These are phyloP conservation scores for Syrrhaptes paradoxus DNA, from an alignment of 2,113 vertebrate species.

Conservation along the genomic window DNA sequence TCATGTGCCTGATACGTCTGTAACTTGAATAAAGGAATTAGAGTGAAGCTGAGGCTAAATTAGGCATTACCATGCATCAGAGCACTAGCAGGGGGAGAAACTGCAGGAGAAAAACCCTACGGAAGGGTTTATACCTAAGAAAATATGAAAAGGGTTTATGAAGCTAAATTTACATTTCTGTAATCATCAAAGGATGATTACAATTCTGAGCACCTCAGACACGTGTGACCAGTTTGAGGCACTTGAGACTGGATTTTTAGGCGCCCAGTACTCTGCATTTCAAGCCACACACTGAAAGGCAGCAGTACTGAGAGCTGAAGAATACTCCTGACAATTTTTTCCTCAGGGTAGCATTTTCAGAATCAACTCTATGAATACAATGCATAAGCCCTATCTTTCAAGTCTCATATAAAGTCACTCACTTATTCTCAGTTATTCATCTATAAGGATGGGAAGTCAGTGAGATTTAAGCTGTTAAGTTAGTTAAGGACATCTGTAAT, in stretches of 20 bases:
- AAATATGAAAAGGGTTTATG: neutral
- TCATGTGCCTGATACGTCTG: neutral
- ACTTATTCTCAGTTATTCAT: neutral
- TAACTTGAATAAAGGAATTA: conserved; percentile 35
- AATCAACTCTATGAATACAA: neutral
- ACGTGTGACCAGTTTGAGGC: neutral
- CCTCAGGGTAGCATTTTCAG: neutral
- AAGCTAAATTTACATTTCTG: neutral
- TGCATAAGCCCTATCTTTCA: neutral
- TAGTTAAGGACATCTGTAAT: conserved; percentile 33
- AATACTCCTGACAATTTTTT: neutral
- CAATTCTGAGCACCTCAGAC: neutral
- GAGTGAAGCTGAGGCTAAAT: conserved; percentile 41
- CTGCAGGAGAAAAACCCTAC: neutral
- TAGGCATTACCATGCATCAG: neutral
- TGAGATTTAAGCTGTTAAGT: conserved; percentile 40
- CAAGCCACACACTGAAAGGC: neutral
- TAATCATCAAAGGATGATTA: neutral
- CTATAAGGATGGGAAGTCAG: neutral
- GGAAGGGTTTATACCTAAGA: neutral
- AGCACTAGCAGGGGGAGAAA: neutral
- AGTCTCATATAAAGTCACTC: neutral
- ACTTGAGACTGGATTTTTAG: neutral
- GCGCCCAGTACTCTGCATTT: neutral
- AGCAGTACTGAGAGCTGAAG: neutral